These are phyloP conservation scores for Zygogramma bicolorata DNA, from an alignment of 2,888 invertebrate genomes.

Conservation along the genomic window DNA sequence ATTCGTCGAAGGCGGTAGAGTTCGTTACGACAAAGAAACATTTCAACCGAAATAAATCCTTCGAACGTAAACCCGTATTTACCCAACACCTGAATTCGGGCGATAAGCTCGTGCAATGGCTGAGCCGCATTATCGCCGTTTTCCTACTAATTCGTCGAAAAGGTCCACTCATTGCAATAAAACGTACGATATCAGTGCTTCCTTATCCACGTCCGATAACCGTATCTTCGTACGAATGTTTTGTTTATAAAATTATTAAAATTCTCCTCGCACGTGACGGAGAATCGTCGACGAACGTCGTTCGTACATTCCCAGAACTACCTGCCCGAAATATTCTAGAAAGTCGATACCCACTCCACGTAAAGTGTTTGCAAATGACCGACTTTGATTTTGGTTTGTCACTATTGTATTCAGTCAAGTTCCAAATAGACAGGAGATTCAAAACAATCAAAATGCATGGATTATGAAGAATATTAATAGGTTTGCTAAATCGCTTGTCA, in stretches of 20 bases:
- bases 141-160: not conserved
- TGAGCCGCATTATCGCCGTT: not conserved
- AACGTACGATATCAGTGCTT: slow-evolving; percentile 5
- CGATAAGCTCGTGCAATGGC: not conserved
- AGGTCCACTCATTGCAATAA: not conserved
- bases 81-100: not conserved
- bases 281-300: not conserved
- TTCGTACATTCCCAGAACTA: not conserved
- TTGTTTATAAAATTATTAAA: slow-evolving; percentile 1
- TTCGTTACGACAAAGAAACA: not conserved
- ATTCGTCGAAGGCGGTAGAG: not conserved
- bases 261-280: not conserved
- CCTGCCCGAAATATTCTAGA: not conserved
- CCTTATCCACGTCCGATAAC: slow-evolving; percentile 1
- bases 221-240: not conserved
- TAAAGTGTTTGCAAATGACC: not conserved
- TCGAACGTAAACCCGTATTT: not conserved
- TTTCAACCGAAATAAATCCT: not conserved
- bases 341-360: not conserved
- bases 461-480: too few species aligned
- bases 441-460: too few species aligned
- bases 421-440: not conserved
- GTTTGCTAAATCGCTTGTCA: too few species aligned
- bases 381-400: not conserved
- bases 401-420: not conserved